Base-by-base conservation (phyloP, 1,140 invertebrate genomes). In the Sycophaga agraensis region DNA sequence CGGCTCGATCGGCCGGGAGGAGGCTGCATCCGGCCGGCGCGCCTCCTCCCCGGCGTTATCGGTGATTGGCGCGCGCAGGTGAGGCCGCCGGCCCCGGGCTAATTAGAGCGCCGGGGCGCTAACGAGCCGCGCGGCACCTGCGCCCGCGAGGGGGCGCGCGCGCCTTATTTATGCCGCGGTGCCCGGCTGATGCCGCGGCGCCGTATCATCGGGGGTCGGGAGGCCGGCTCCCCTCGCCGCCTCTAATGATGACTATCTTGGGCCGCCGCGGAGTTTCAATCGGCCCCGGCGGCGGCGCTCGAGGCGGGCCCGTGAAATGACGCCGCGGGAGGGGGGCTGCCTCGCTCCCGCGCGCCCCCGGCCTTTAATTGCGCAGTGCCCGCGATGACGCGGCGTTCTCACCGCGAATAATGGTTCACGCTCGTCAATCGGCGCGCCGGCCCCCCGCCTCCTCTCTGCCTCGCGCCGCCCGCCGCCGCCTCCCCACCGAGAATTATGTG, bases 211-310 rank as follows among this genome's bases (percentile, higher is more conserved):
- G n/a, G n/a, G n/a, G n/a, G n/a, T n/a, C n/a, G n/a, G n/a, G n/a
- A n/a, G n/a, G n/a, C n/a, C n/a, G n/a, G n/a, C n/a, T n/a, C n/a
- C n/a, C n/a, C n/a, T n/a, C n/a, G n/a, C n/a, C n/a, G n/a, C n/a
- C n/a, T n/a, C 31, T 49, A 49, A 49, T 40, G 56, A 57, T 46
- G 55, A 57, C 42, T 49, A 49, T 49, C 56, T 40, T 24, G 4
- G 45, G 31, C 14, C 31, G 56, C 8, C 9, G 43, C 17, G 34
- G 48, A 35, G 11, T 58, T 58, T 58, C 46, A 39, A 58, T 48
- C 46, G 9, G 31, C 34, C 55, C 19, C 46, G 16, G 19, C 26
- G 16, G 12, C 17, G 35, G n/a, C n/a, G n/a, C n/a, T n/a, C n/a
- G n/a, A n/a, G n/a, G n/a, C 17, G 14, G 31, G 22, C 35, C 16